These are phyloP conservation scores for Nebria brevicollis DNA, from an alignment of 2,888 invertebrate species.

Conservation along the genomic window DNA sequence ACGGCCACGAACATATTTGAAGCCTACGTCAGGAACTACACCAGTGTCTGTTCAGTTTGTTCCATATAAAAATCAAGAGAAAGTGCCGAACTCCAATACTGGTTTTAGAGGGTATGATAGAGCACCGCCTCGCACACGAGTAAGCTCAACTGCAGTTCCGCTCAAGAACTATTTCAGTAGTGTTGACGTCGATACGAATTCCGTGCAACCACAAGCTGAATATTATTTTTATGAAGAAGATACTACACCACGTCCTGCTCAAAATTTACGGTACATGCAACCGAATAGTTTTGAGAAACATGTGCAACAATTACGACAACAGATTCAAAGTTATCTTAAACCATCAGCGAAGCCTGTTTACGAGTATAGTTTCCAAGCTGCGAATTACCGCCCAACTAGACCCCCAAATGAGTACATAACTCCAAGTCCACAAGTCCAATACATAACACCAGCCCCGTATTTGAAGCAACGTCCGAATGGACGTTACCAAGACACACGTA, in stretches of 20 bases:
- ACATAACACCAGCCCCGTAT: slow-evolving; percentile 48
- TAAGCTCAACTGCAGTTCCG: slow-evolving; percentile 72
- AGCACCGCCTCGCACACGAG: slow-evolving; percentile 53
- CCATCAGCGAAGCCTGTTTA: slow-evolving; percentile 72
- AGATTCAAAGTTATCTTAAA: slow-evolving; percentile 69
- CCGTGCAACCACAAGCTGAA: slow-evolving; percentile 68
- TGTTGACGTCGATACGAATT: slow-evolving; percentile 67
- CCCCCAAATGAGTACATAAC: slow-evolving; percentile 36
- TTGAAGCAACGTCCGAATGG: slow-evolving; percentile 56
- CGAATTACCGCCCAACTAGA: slow-evolving; percentile 58
- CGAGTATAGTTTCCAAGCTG: slow-evolving; percentile 78
- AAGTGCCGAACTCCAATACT: slow-evolving; percentile 19
- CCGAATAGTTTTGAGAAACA: slow-evolving; percentile 69
- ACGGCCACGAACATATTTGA: not conserved
- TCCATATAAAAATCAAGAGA: slow-evolving; percentile 48
- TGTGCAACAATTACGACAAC: slow-evolving; percentile 73
- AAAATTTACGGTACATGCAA: slow-evolving; percentile 53
- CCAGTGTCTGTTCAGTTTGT: slow-evolving; percentile 38
- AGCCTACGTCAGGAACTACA: slow-evolving; percentile 16
- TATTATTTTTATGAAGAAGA: slow-evolving; percentile 76
- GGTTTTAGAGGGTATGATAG: not conserved
- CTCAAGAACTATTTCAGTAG: slow-evolving; percentile 70
- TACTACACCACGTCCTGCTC: slow-evolving; percentile 49
- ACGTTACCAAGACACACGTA: slow-evolving; percentile 23
- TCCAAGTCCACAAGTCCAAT: slow-evolving; percentile 43